Percentiles rank a stretch among this genome's conserved stretches.
Conservation (phyloP, 2,797 vertebrate species). For the Momotus momota region DNA sequence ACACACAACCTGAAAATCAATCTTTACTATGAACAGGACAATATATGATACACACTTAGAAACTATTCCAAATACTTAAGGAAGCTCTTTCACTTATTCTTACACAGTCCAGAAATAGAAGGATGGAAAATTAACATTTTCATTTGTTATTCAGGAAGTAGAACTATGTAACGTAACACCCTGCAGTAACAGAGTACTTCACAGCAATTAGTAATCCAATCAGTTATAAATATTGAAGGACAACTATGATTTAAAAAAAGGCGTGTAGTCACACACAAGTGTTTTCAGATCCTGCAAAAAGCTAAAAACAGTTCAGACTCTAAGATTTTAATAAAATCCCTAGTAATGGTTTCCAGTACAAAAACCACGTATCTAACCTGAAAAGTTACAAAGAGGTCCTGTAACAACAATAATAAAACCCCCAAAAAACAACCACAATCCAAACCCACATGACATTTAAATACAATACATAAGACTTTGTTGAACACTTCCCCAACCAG, state of each 20-base stretch:
- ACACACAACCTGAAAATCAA: not conserved
- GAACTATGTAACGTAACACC: not conserved
- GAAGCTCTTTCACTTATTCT: not conserved
- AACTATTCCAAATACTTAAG: not conserved
- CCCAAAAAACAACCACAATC: not conserved
- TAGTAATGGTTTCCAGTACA: not conserved
- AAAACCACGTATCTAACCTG: not conserved
- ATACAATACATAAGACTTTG: conserved; percentile 19
- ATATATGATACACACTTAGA: not conserved
- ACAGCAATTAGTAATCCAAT: not conserved
- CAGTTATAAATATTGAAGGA: not conserved
- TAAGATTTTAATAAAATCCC: not conserved
- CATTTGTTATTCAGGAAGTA: not conserved
- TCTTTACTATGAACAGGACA: not conserved
- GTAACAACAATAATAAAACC: fast-evolving
- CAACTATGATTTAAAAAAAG: not conserved
- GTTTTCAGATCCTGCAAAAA: not conserved
- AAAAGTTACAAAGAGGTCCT: not conserved
- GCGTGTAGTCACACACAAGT: not conserved
- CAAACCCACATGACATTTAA: not conserved
- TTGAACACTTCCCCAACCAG: conserved; percentile 3
- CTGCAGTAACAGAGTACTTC: not conserved
- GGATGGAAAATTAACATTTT: not conserved
- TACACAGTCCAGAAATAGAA: not conserved
- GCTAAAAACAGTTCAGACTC: not conserved